Percentiles rank a stretch among this genome's conserved stretches.
Evolutionary conservation across 2,797 vertebrate species (phyloP).

Genomic region (Muscicapa striata): DNA sequence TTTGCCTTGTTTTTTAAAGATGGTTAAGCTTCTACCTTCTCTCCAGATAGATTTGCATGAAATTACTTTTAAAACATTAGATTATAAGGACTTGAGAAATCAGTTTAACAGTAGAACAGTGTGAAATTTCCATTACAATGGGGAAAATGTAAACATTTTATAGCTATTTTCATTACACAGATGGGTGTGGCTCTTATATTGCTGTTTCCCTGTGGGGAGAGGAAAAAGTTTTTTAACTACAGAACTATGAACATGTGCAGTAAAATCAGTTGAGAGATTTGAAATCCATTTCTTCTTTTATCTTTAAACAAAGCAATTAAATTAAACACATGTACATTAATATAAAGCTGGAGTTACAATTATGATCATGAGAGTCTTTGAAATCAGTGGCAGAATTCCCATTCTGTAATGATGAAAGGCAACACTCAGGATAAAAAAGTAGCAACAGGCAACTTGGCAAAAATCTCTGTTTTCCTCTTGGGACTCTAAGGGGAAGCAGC

Average conservation of each 20-base stretch:
- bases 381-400: conserved; percentile 64
- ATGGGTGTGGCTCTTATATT: conserved; percentile 40
- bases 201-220: conserved; percentile 39
- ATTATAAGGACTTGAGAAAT: conserved; percentile 24
- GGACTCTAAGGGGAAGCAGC: conserved; percentile 4
- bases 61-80: conserved; percentile 25
- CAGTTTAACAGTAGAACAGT: background rate
- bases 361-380: conserved; percentile 50
- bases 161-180: conserved; percentile 48
- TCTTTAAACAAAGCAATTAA: conserved; percentile 65
- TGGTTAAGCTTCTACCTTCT: background rate
- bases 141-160: conserved; percentile 59
- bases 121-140: conserved; percentile 59
- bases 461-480: conserved; percentile 44
- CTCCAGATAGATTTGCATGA: background rate
- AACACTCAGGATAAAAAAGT: conserved; percentile 49
- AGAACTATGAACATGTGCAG: conserved; percentile 21
- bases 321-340: conserved; percentile 62
- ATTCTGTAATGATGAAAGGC: conserved; percentile 56
- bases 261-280: conserved; percentile 56
- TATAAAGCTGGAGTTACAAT: conserved; percentile 49
- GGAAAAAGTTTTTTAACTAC: conserved; percentile 43
- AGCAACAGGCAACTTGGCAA: conserved; percentile 58
- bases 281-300: conserved; percentile 56
- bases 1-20: background rate